These are phyloP conservation scores for Tympanoctomys barrerae DNA, from an alignment of 2,797 vertebrate genomes.

Conservation along the genomic window DNA sequence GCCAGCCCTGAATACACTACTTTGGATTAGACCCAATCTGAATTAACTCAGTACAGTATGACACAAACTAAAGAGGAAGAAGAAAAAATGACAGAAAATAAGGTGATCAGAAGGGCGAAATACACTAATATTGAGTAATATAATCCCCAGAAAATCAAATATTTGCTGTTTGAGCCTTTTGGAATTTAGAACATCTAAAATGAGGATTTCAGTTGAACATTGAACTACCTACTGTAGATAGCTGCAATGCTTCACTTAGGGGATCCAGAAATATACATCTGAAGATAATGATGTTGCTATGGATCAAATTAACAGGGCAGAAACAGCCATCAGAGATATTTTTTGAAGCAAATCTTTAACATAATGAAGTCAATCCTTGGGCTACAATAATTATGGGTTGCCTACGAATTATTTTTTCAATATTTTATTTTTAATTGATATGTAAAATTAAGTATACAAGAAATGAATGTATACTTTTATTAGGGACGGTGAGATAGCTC, in stretches of 20 bases:
- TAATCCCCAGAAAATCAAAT: background rate
- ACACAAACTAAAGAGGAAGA: background rate
- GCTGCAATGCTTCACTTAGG: background rate
- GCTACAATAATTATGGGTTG: background rate
- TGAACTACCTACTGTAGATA: background rate
- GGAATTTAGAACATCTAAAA: background rate
- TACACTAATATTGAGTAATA: background rate
- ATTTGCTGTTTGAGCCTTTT: background rate
- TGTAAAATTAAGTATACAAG: background rate
- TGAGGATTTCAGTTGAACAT: background rate
- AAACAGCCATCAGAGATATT: background rate
- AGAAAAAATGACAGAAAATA: background rate
- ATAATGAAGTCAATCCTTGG: background rate
- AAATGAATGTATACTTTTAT: background rate
- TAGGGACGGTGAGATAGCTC: too few species aligned
- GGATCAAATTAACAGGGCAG: background rate
- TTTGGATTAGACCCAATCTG: slow-evolving; percentile 1
- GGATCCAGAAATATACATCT: background rate
- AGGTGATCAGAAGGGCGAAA: background rate
- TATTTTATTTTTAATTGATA: background rate
- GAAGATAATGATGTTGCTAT: background rate
- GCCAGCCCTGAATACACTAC: background rate
- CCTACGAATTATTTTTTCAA: background rate
- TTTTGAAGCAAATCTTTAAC: background rate
- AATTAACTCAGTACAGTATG: background rate